Percentiles rank a stretch among this genome's conserved stretches.
Conservation (phyloP, 2,888 invertebrate species). For the Salpingus planirostris region DNA sequence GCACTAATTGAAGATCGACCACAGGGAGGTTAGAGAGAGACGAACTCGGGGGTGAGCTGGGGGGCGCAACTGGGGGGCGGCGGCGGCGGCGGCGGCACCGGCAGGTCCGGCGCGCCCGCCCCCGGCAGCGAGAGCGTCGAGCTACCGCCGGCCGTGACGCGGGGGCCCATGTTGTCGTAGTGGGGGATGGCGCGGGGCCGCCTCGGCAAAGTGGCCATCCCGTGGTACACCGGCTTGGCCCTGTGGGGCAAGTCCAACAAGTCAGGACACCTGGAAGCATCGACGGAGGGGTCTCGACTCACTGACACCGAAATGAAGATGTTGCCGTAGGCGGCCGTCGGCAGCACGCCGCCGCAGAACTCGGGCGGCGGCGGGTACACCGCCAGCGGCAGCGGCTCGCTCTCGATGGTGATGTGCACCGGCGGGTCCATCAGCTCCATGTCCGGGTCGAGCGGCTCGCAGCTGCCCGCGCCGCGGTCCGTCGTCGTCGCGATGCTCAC, state of each 20-base stretch:
- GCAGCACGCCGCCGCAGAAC: constrained; percentile 45
- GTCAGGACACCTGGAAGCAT: constrained; percentile 69
- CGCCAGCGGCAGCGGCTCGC: constrained; percentile 39
- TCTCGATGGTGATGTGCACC: constrained; percentile 46
- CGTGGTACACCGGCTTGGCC: constrained; percentile 39
- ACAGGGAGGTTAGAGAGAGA: constrained; percentile 45
- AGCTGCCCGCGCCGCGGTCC: constrained; percentile 50
- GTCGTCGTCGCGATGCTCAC: constrained; percentile 67
- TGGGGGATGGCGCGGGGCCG: constrained; percentile 52
- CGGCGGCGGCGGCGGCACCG: constrained; percentile 46
- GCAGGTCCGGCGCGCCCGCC: constrained; percentile 39
- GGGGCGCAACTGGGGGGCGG: constrained; percentile 51
- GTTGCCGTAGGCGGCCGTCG: constrained; percentile 56
- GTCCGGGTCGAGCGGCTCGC: constrained; percentile 48
- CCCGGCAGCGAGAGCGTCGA: constrained; percentile 78
- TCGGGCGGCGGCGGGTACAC: constrained; percentile 49
- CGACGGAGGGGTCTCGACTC: constrained; percentile 61
- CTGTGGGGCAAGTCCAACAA: constrained; percentile 62
- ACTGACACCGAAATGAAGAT: constrained; percentile 78
- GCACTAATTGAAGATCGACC: constrained; percentile 44
- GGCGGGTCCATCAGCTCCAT: constrained; percentile 46
- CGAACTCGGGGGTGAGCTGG: constrained; percentile 47
- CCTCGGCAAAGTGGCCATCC: constrained; percentile 40
- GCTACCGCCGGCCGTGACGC: constrained; percentile 82
- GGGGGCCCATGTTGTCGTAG: constrained; percentile 85